Base-by-base conservation (phyloP, 2,888 invertebrate species). In the Ceramica pisi region DNA sequence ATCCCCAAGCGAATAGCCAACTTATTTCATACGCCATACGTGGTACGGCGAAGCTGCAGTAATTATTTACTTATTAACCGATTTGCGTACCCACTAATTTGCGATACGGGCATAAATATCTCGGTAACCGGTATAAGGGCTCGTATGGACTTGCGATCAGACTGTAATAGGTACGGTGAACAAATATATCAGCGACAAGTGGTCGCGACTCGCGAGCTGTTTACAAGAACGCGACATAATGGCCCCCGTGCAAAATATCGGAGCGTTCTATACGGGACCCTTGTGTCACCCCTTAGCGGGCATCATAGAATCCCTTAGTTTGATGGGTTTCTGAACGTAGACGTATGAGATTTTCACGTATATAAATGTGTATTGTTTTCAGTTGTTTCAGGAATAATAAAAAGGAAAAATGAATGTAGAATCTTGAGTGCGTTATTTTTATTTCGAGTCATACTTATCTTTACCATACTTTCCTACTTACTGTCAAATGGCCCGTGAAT, bases 161-260 rank as follows among this genome's bases (percentile, higher is more conserved):
- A 71, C 78, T 81, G 81, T 81, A 84, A 83, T 82, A n/a, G n/a
- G n/a, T n/a, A 80, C 75, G 84, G 89, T 93, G 94, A 94, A 91
- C 91, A 94, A 95, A 95, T 95, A 95, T 94, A 95, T 95, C 94
- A 90, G 92, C 91, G 92, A 91, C 92, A 91, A 93, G 92, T 92
- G 92, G 86, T 90, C 90, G 87, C 92, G 91, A 92, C 35, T 44
- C 41, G 41, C 46, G 16, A 19, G 92, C 92, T 94, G 94, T 94
- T 95, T 93, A 94, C 94, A 95, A 95, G 95, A 94, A 93, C 92
- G 89, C 91, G 90, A 92, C 92, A 90, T 94, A 93, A 94, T 94
- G 92, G 92, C 90, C 89, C 85, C 83, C 83, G 85, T 90, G 89
- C 92, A 90, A 92, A 93, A 92, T 92, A 92, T 90, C 81, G 87